Conservation (phyloP, 2,888 invertebrate species). For the Seira ritae region DNA sequence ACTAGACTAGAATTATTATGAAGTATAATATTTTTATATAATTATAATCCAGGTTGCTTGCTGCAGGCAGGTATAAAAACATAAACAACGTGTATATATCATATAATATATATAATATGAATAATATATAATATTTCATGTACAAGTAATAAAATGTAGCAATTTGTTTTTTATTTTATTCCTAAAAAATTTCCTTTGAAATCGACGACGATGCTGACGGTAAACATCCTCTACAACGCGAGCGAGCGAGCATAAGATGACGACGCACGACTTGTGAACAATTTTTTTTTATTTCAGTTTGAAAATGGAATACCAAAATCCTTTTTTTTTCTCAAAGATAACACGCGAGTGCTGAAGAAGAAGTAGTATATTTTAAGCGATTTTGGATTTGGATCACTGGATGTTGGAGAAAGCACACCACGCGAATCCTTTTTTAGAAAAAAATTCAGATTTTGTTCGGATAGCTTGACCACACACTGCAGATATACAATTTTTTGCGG, state of each 20-base stretch:
- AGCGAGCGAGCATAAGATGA: constrained; percentile 37
- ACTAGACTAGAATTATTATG: constrained; percentile 19
- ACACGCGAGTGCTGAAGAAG: no score
- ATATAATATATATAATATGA: constrained; percentile 30
- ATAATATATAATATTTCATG: constrained; percentile 25
- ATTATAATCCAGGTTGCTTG: constrained; percentile 65
- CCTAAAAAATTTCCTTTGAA: constrained; percentile 46
- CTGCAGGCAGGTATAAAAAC: constrained; percentile 66
- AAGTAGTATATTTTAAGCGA: no score
- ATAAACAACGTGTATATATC: constrained; percentile 62
- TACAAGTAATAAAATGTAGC: constrained; percentile 23
- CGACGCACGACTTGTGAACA: neutral
- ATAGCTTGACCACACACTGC: no score
- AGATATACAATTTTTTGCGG: no score
- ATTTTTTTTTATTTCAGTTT: constrained; percentile 24
- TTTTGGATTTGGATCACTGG: no score
- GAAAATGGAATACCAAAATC: constrained; percentile 61
- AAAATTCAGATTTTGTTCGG: no score
- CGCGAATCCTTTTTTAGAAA: no score
- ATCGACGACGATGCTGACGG: constrained; percentile 40
- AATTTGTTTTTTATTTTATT: neutral
- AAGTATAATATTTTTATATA: no score
- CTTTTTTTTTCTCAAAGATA: constrained; percentile 37
- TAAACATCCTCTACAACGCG: constrained; percentile 59
- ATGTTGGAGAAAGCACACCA: no score